These are phyloP conservation scores for Eupithecia tripunctaria DNA, from an alignment of 2,888 invertebrate species.

Conservation along the genomic window DNA sequence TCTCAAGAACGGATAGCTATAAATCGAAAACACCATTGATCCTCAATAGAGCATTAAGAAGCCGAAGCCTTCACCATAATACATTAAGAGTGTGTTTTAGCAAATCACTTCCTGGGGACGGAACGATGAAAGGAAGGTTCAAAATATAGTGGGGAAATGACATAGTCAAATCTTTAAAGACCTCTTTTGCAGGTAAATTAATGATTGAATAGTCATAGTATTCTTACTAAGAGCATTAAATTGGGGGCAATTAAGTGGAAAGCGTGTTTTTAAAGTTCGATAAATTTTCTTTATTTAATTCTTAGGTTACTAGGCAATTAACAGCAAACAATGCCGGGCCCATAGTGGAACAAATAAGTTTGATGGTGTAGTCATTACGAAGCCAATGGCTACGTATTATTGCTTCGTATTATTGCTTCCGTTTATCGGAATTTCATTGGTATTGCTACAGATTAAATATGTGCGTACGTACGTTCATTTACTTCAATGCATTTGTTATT, in stretches of 20 bases:
- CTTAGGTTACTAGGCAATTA: background rate
- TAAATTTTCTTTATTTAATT: background rate
- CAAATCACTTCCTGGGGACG: slow-evolving; percentile 80
- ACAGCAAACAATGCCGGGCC: background rate
- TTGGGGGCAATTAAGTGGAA: background rate
- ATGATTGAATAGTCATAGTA: slow-evolving; percentile 82
- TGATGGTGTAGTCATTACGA: slow-evolving; percentile 65
- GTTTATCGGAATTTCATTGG: slow-evolving; percentile 62
- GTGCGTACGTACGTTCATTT: background rate
- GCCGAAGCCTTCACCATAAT: slow-evolving; percentile 75
- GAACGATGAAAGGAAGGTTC: slow-evolving; percentile 66
- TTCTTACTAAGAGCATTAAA: background rate
- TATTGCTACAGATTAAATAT: slow-evolving; percentile 54
- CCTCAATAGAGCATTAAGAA: slow-evolving; percentile 79
- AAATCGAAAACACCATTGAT: slow-evolving; percentile 77
- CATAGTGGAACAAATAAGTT: slow-evolving; percentile 59
- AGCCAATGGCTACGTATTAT: slow-evolving; percentile 51
- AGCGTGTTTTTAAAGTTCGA: background rate
- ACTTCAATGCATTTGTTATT: background rate
- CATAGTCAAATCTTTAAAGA: slow-evolving; percentile 72
- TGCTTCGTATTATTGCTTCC: slow-evolving; percentile 53
- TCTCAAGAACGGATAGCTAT: slow-evolving; percentile 75
- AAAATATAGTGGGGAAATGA: slow-evolving; percentile 80
- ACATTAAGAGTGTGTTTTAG: slow-evolving; percentile 82
- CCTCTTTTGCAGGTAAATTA: slow-evolving; percentile 67